A percentile compares a stretch with the other conserved stretches of the same genome.
These are phyloP conservation scores for Sesamia nonagrioides DNA, from an alignment of 1,140 invertebrate species.

Conservation along the genomic window DNA sequence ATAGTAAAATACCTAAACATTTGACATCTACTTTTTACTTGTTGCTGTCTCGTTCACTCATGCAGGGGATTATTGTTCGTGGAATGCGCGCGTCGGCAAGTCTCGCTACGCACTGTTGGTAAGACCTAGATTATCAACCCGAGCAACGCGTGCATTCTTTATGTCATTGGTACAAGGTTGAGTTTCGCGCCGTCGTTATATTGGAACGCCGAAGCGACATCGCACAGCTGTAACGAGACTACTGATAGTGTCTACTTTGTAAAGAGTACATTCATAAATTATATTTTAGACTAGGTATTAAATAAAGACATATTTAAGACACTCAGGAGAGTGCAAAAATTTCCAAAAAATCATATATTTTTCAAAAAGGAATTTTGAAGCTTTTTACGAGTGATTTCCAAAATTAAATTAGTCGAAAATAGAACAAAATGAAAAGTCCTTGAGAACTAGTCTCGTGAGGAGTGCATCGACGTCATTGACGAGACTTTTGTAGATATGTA, in stretches of 20 bases:
- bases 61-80: slow-evolving; percentile 81
- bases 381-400: slow-evolving; percentile 42
- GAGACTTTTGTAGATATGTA: slow-evolving; percentile 86
- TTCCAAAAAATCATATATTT: slow-evolving; percentile 37
- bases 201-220: slow-evolving; percentile 48
- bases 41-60: slow-evolving; percentile 78
- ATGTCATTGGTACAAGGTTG: slow-evolving; percentile 54
- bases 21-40: slow-evolving; percentile 86
- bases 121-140: slow-evolving; percentile 64
- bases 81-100: slow-evolving; percentile 86
- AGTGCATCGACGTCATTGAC: slow-evolving; percentile 83
- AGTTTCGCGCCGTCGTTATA: slow-evolving; percentile 57
- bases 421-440: slow-evolving; percentile 86
- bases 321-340: background rate
- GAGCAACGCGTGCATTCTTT: slow-evolving; percentile 51
- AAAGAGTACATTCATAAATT: slow-evolving; percentile 84
- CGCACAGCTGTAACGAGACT: slow-evolving; percentile 73
- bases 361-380: slow-evolving; percentile 24
- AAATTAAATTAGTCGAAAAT: slow-evolving; percentile 72
- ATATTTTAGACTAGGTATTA: slow-evolving; percentile 61
- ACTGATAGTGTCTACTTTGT: slow-evolving; percentile 82
- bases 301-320: slow-evolving; percentile 38
- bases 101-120: slow-evolving; percentile 70
- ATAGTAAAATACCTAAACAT: slow-evolving; percentile 87
- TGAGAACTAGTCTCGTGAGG: slow-evolving; percentile 87